Evolutionary conservation across 2,797 vertebrate species (phyloP), one percentile per base, ranked within the genome.

Genomic region (Meriones psammophilus): DNA sequence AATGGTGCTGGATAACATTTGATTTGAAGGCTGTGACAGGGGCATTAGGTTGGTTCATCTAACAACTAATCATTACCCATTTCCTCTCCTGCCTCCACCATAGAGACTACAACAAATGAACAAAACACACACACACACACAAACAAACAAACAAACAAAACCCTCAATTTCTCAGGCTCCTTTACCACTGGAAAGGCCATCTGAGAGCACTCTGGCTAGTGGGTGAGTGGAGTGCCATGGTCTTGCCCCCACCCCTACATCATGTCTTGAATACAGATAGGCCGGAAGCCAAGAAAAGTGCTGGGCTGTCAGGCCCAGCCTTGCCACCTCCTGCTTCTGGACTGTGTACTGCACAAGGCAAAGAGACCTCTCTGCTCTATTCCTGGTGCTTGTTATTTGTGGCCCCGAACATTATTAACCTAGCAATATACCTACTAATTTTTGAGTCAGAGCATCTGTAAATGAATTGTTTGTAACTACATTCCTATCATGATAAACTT

Each of bases 1-100:
- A 96, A 92, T 91, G 91, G 81, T 84, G 64, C 89, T 96, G 64
- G 54, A 62, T 87, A 92, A 50, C 62, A 30, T 83, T 87, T 94
- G 42, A 87, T 58, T 91, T 80, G 66, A 88, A 97, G 94, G 30
- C 73, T 42, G 3, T 85, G 60, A 7, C 62, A 86, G 95, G 93
- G 1, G 24, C 77, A 71, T 8, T 68, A 88, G 91, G 50, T 73
- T 89, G 42, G 71, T 39, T 92, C n/a, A 30, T 79, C 18, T 42
- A 58, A n/a, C 46, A 91, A 33, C 5, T 33, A 68, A 0, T 8
- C 28, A 9, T 26, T 80, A 26, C 26, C 71, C n/a, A 4, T 60
- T 94, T 79, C 58, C 73, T 92, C 83, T 93, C 66, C 62, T 86
- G 10, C 62, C 22, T 81, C 46, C 80, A 46, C 50, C 15, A 22